A percentile compares a stretch with the other conserved stretches of the same genome.
Evolutionary conservation across 2,888 invertebrate species (phyloP).

Genomic region (Chalcis sispes): DNA sequence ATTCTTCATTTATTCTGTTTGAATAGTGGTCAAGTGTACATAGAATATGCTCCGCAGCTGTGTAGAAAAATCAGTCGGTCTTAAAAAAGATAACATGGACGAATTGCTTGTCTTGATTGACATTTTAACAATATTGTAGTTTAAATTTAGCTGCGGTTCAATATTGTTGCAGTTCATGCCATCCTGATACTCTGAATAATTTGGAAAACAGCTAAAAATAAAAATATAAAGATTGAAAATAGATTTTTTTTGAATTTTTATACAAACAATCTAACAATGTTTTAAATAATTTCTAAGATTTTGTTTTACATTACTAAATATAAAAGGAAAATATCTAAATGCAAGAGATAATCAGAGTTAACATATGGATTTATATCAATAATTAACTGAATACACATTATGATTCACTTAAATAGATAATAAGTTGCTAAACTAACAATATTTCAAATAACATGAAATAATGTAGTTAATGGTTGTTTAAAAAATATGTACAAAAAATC

Average conservation of each 20-base stretch:
- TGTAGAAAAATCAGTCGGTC: constrained; percentile 59
- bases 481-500: no score
- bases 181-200: constrained; percentile 96
- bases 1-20: constrained; percentile 40
- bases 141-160: constrained; percentile 32
- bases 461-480: no score
- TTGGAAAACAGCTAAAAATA: constrained; percentile 92
- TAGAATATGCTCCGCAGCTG: constrained; percentile 37
- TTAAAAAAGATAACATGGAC: constrained; percentile 55
- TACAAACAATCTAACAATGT: background rate
- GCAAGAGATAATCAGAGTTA: no score
- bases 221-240: constrained; percentile 12
- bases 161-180: constrained; percentile 70
- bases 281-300: background rate
- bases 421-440: no score
- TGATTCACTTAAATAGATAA: no score
- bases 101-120: constrained; percentile 32
- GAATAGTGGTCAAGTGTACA: constrained; percentile 34
- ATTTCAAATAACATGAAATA: no score
- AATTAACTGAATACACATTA: no score
- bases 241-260: background rate
- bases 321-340: no score
- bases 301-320: no score
- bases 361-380: no score
- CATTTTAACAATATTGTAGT: constrained; percentile 15